Evolutionary conservation across 37 sponge, comb jelly and placozoan genomes (phyloP).

Genomic region (Ianthella basta): DNA sequence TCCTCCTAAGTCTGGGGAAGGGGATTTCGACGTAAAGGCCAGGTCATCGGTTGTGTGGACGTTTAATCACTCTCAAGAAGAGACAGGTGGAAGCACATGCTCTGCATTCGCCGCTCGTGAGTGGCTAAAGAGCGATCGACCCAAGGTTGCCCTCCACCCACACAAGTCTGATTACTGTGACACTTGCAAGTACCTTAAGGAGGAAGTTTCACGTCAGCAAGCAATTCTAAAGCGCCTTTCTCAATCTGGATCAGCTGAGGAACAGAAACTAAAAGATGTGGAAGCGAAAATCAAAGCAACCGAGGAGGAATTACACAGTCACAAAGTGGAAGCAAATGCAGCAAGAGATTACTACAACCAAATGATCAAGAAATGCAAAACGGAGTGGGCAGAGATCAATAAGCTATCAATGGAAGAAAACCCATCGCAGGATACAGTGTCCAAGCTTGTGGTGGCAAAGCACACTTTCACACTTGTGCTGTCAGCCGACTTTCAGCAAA

Average conservation of each 20-base stretch:
- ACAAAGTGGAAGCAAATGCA: constrained; percentile 33
- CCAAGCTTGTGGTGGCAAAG: not conserved
- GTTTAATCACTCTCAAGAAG: constrained; percentile 46
- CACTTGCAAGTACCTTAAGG: constrained; percentile 35
- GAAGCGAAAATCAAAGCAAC: not conserved
- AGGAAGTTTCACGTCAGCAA: constrained; percentile 22
- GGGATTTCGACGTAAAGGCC: constrained; percentile 19
- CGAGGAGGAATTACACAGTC: constrained; percentile 15
- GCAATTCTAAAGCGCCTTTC: constrained; percentile 32
- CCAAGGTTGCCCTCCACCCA: constrained; percentile 40
- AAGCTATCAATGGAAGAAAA: not conserved
- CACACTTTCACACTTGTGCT: constrained; percentile 34
- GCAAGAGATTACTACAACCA: constrained; percentile 35
- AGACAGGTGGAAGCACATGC: constrained; percentile 23
- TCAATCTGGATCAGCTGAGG: constrained; percentile 45
- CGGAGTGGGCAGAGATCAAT: constrained; percentile 28
- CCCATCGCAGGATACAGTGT: not conserved
- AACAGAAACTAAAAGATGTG: not conserved
- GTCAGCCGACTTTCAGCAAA: constrained; percentile 50
- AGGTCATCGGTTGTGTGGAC: constrained; percentile 10
- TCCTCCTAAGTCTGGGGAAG: not conserved
- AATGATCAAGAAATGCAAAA: constrained; percentile 1
- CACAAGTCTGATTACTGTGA: constrained; percentile 59
- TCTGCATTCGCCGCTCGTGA: constrained; percentile 23
- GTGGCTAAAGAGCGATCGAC: constrained; percentile 52